Base-by-base conservation (phyloP, 2,888 invertebrate species). In the Quadriops clusia region DNA sequence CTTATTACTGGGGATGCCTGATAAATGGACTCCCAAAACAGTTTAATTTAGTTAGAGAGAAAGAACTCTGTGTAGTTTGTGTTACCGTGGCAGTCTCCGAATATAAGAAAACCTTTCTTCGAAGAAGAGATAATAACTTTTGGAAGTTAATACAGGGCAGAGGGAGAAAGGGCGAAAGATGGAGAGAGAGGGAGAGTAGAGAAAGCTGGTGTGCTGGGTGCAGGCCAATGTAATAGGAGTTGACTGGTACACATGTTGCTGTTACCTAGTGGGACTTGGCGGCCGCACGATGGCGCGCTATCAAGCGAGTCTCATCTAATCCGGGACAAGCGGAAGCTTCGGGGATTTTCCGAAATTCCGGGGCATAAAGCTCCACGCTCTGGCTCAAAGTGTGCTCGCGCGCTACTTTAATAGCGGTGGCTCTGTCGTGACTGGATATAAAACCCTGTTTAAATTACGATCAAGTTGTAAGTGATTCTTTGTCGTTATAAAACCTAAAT, bases 331-430 rank as follows among this genome's bases (percentile, higher is more conserved):
- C 50, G 43, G 44, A 47, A 53, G 53, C 55, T 55, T 46, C 44
- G 44, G 51, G 55, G 56, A 54, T 56, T 56, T 57, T 49, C 52
- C 46, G 47, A 55, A 56, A 56, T 56, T 54, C 54, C 53, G 34
- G 44, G 43, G 48, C 50, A 52, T 51, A 55, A 51, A 53, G 43
- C 49, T 42, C 26, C 16, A 40, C 40, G n/a, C n/a, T n/a, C n/a
- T n/a, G n/a, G n/a, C n/a, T n/a, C n/a, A n/a, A n/a, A n/a, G n/a
- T n/a, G n/a, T n/a, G n/a, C n/a, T n/a, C 27, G 16, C 17, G 40
- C 42, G 43, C 41, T 34, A 34, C 43, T 48, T 46, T 47, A 51
- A 49, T 49, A 46, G 51, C 46, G 29, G 25, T 34, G 42, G 42
- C 44, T 48, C 49, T 49, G 47, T 44, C 47, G 47, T 42, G 42